Evolutionary conservation across 2,797 vertebrate species (phyloP), one percentile per base, ranked within the genome.

Genomic region (Anguilla anguilla): DNA sequence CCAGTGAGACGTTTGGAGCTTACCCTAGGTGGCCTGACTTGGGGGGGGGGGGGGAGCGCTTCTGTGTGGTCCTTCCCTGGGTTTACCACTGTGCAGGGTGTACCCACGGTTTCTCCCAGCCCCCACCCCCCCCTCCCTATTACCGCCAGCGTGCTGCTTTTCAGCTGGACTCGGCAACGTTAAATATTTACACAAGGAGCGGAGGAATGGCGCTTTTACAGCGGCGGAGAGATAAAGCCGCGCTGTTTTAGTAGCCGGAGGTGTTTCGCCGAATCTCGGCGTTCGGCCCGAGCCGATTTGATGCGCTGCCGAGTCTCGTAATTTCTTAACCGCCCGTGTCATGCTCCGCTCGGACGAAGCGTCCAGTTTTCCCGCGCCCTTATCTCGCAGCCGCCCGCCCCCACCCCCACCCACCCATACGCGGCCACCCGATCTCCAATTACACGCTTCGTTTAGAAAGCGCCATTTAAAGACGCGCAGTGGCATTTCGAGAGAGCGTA

Each of bases 161-260:
- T 64, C 82, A 84, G 61, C 85, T 87, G 43, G 87, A 89, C 85
- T 89, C 72, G 83, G 85, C 67, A 59, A 86, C 53, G 85, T 86
- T 90, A 92, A 92, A 92, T 93, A 92, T 92, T 93, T 92, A 92
- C 83, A 90, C 85, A 91, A 88, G 86, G 67, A 69, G 84, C 86
- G 81, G 55, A 89, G 91, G 90, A 91, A 91, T 91, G 91, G 84
- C 35, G n/a, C 69, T 90, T 89, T 91, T 88, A 87, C 90, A 86
- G 90, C 85, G 69, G 87, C 79, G 77, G 15, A 2, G 35, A 77
- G 83, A 74, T 59, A 72, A 86, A 74, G 86, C 9, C 49, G 86
- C 86, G 82, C 57, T 88, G 53, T 82, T 89, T 89, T 87, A 90
- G 89, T 90, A 89, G 89, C 89, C 83, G 84, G 88, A 88, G 87